A percentile compares a stretch with the other conserved stretches of the same genome.
These are phyloP conservation scores for Maccullochella peelii DNA, from an alignment of 2,113 vertebrate genomes.

Conservation along the genomic window DNA sequence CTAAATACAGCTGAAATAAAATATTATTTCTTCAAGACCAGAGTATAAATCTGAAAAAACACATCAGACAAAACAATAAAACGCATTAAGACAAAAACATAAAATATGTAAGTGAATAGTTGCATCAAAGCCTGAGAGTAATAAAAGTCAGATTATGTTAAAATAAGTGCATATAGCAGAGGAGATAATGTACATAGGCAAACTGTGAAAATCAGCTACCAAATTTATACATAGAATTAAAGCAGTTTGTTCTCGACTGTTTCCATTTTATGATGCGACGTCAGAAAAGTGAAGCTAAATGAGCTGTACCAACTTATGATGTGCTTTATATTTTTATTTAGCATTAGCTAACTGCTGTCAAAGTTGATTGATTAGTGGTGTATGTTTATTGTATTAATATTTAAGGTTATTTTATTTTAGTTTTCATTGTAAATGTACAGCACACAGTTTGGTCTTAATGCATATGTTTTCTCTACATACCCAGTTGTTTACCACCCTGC, in stretches of 20 bases:
- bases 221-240: not conserved
- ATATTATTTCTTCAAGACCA: not conserved
- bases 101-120: not conserved
- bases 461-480: not conserved
- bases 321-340: not conserved
- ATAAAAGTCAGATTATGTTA: too few species aligned
- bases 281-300: not conserved
- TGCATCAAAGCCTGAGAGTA: not conserved
- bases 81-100: not conserved
- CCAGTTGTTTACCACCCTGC: slow-evolving; percentile 25
- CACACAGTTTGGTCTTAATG: not conserved
- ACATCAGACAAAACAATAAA: not conserved
- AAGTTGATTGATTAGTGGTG: too few species aligned
- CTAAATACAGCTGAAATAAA: not conserved
- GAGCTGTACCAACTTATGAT: not conserved
- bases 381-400: not conserved
- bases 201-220: not conserved
- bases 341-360: not conserved
- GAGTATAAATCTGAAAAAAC: not conserved
- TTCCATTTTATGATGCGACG: not conserved
- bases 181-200: too few species aligned
- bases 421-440: not conserved
- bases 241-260: not conserved
- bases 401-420: not conserved
- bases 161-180: too few species aligned